Evolutionary conservation across 2,888 invertebrate genomes (phyloP).

Genomic region (Ophion costatus): DNA sequence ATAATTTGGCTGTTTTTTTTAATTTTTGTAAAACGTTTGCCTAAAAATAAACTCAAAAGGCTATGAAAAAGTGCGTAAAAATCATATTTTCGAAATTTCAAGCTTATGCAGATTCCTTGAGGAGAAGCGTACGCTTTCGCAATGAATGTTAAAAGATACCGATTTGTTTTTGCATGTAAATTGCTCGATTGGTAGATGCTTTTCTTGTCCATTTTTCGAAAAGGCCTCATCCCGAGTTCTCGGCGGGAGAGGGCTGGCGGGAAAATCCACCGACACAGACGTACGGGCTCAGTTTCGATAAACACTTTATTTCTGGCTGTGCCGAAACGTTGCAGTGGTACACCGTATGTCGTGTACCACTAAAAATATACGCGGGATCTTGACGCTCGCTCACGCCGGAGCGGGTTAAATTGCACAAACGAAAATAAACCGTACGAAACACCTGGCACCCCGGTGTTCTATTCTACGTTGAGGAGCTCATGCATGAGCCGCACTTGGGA

Average conservation of each 20-base stretch:
- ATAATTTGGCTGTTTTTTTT: too few species aligned
- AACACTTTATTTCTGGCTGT: constrained; percentile 79
- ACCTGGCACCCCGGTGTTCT: constrained; percentile 76
- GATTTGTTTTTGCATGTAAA: not conserved
- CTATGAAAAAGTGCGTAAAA: too few species aligned
- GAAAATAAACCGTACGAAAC: constrained; percentile 77
- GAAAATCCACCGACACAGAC: not conserved
- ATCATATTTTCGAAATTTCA: too few species aligned
- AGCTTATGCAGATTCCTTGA: too few species aligned
- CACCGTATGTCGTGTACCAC: constrained; percentile 76
- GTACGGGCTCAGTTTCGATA: constrained; percentile 73
- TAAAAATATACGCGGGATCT: constrained; percentile 76
- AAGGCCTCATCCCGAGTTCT: not conserved
- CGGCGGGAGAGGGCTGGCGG: not conserved
- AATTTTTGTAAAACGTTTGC: too few species aligned
- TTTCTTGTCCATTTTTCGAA: not conserved
- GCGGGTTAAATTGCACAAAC: constrained; percentile 74
- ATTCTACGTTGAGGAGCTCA: constrained; percentile 61
- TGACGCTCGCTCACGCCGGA: constrained; percentile 59
- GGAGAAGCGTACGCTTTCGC: too few species aligned
- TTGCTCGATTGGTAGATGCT: not conserved
- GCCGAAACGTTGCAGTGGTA: constrained; percentile 79
- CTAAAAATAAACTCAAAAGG: too few species aligned
- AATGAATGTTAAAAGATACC: too few species aligned
- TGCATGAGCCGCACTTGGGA: constrained; percentile 20